Evolutionary conservation across 2,113 vertebrate species (phyloP).

Genomic region (Axis porcinus): DNA sequence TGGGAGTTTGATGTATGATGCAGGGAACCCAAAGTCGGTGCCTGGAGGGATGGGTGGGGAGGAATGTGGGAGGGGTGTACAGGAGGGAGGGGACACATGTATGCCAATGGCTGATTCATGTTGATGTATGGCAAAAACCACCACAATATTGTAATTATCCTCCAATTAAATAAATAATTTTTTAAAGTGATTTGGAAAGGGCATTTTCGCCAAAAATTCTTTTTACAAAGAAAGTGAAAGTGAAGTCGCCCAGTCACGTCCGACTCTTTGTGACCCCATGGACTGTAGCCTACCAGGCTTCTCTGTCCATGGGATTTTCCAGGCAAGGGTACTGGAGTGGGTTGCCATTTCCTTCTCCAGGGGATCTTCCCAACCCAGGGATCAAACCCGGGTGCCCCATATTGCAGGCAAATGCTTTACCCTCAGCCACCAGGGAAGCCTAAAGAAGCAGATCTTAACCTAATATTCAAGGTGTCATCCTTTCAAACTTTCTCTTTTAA

Average conservation of each 20-base stretch:
- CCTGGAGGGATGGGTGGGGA: background rate
- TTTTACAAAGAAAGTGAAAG: background rate
- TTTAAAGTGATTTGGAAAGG: background rate
- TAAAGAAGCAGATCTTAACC: background rate
- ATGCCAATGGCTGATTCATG: background rate
- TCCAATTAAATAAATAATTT: background rate
- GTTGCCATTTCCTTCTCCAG: background rate
- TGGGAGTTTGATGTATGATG: background rate
- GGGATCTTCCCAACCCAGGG: background rate
- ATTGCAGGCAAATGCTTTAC: background rate
- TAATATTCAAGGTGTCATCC: background rate
- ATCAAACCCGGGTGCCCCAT: background rate
- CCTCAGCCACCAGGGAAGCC: background rate
- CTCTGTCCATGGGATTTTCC: background rate
- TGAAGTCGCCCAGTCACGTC: background rate
- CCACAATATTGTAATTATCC: background rate
- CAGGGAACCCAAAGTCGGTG: background rate
- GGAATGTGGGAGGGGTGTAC: background rate
- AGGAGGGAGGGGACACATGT: background rate
- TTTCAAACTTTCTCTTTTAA: background rate
- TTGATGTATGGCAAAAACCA: background rate
- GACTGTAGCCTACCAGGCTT: background rate
- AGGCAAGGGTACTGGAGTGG: background rate
- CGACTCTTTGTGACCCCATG: background rate
- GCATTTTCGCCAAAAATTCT: background rate